Base-by-base conservation (phyloP, 2,797 vertebrate genomes). In the Coregonus suidteri region DNA sequence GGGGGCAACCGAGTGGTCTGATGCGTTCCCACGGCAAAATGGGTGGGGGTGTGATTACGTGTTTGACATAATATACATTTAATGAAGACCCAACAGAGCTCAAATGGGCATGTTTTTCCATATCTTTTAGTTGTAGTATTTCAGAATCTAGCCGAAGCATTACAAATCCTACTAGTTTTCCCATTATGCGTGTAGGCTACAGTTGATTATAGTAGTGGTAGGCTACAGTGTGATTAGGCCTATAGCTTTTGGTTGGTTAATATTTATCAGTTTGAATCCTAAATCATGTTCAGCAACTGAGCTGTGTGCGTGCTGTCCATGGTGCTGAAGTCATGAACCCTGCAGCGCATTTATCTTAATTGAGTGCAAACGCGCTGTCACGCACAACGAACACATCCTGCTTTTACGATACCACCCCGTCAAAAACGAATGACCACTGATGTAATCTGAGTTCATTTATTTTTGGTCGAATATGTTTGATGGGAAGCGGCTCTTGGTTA, bases 1-100 rank as follows among this genome's bases (percentile, higher is more conserved):
- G n/a, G 66, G 16, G 75, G 71, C 31, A 56, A 25, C 75, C 41
- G 75, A 86, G 85, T 80, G 86, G 81, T 88, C 84, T 86, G 86
- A 81, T 82, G 83, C 83, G 69, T 80, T 81, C 78, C 77, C 18
- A 11, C 4, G 31, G n/a, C 66, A 56, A 59, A 41, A 41, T n/a
- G 9, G 75, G 16, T 6, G 30, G 16, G 64, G 25, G 74, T 53
- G 76, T 70, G 59, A 4, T 82, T 77, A 72, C 68, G 52, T 20
- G 20, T 75, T 75, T 71, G 52, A 72, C 71, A 54, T 72, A 53
- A 72, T 30, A 52, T 20, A 54, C 4, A 4, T 34, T 31, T 31
- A 67, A 67, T 67, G 13, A 67, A 30, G 9, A 67, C 1, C 30
- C 14, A 31, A 62, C n/a, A 9, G n/a, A 62, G 56, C 56, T 62